phyloP scores from a whole-genome alignment of 2,113 vertebrate species.

The Anolis sagrei region DNA sequence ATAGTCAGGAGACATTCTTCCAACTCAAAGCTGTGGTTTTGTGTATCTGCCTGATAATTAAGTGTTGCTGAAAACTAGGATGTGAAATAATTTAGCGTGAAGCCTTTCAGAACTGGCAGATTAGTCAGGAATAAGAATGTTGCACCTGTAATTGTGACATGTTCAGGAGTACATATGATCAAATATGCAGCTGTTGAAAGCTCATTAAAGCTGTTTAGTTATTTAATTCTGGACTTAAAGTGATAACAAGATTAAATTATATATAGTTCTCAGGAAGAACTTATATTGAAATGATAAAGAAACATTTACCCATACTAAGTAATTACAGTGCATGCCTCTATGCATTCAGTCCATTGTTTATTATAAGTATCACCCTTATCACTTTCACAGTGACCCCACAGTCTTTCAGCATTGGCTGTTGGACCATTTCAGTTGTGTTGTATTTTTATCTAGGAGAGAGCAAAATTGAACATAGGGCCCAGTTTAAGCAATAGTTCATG shows the following conservation, averaged over 20 bases:
- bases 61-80: background rate
- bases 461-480: background rate
- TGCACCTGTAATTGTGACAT: background rate
- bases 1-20: too few relatives aligned
- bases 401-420: background rate
- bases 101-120: background rate
- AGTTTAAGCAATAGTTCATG: background rate
- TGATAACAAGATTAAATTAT: background rate
- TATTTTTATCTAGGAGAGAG: background rate
- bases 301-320: background rate
- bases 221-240: slow-evolving; percentile 3
- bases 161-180: background rate
- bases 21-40: background rate
- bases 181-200: background rate
- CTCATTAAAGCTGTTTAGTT: background rate
- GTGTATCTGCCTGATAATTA: background rate
- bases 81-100: background rate
- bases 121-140: slow-evolving; percentile 2
- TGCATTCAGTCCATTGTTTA: background rate
- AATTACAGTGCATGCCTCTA: background rate
- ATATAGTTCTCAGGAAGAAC: background rate
- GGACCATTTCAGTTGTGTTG: too few relatives aligned
- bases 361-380: background rate
- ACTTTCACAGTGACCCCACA: background rate
- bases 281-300: background rate